Conservation (phyloP, 2,888 invertebrate species). For the Actias luna region DNA sequence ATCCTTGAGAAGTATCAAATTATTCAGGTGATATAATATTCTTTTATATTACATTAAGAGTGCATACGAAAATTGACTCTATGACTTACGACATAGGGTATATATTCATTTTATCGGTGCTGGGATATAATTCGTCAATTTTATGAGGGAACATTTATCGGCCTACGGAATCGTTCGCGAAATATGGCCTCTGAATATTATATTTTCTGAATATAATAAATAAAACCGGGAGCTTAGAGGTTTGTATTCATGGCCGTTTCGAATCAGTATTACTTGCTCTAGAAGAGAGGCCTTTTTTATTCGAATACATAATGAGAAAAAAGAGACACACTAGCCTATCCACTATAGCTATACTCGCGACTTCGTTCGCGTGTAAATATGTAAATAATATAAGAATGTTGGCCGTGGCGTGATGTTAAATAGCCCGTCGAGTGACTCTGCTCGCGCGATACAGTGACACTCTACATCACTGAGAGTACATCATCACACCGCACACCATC, state of each 20-base stretch:
- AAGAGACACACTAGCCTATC: too few species aligned
- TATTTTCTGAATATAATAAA: conserved; percentile 42
- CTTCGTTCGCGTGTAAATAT: too few species aligned
- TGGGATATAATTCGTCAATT: conserved; percentile 37
- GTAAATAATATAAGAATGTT: too few species aligned
- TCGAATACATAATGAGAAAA: conserved; percentile 3
- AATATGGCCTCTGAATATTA: conserved; percentile 45
- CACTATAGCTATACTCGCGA: too few species aligned
- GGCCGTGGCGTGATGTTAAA: too few species aligned
- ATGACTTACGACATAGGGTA: background rate
- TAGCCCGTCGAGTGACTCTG: too few species aligned
- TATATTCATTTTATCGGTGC: background rate
- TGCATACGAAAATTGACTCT: background rate
- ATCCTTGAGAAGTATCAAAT: conserved; percentile 35
- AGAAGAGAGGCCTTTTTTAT: conserved; percentile 19
- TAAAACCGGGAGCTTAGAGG: conserved; percentile 23
- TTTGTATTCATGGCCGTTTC: conserved; percentile 18
- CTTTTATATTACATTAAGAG: conserved; percentile 21
- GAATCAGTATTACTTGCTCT: conserved; percentile 8
- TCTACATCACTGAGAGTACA: too few species aligned
- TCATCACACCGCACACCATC: too few species aligned
- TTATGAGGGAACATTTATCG: conserved; percentile 52
- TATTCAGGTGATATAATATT: conserved; percentile 44
- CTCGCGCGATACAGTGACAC: too few species aligned
- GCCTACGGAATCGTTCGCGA: conserved; percentile 39